These are phyloP conservation scores for Rhingia campestris DNA, from an alignment of 2,888 invertebrate species.

Conservation along the genomic window DNA sequence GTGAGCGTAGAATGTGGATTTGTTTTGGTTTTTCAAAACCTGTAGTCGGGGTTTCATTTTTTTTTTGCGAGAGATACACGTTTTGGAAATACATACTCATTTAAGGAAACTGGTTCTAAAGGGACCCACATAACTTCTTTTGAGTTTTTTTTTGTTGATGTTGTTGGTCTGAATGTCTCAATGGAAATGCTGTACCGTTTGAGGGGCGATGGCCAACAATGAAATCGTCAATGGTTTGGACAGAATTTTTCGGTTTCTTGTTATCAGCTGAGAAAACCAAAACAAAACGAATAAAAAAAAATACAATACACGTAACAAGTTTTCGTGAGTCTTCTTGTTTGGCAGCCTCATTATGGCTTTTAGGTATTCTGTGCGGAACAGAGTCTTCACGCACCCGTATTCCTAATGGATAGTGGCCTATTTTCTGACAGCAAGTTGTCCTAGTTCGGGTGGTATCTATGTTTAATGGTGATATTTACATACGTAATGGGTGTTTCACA, in stretches of 20 bases:
- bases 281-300: too few species aligned
- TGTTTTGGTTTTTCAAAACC: slow-evolving; percentile 12
- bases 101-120: slow-evolving; percentile 48
- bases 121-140: slow-evolving; percentile 33
- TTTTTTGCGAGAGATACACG: slow-evolving; percentile 37
- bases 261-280: too few species aligned
- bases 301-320: not conserved
- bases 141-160: not conserved
- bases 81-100: slow-evolving; percentile 32
- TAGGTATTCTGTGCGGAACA: too few species aligned
- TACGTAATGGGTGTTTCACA: too few species aligned
- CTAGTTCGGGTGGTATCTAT: too few species aligned
- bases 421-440: too few species aligned
- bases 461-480: too few species aligned
- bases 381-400: too few species aligned
- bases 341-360: too few species aligned
- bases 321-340: not conserved
- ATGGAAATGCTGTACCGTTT: slow-evolving; percentile 33
- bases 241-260: too few species aligned
- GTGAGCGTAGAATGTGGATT: slow-evolving; percentile 4
- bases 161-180: slow-evolving; percentile 27
- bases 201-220: slow-evolving; percentile 26
- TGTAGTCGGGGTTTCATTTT: not conserved
- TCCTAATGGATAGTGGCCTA: too few species aligned
- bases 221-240: slow-evolving; percentile 28